These are phyloP conservation scores for Clupea harengus DNA, from an alignment of 2,113 vertebrate species.

Conservation along the genomic window DNA sequence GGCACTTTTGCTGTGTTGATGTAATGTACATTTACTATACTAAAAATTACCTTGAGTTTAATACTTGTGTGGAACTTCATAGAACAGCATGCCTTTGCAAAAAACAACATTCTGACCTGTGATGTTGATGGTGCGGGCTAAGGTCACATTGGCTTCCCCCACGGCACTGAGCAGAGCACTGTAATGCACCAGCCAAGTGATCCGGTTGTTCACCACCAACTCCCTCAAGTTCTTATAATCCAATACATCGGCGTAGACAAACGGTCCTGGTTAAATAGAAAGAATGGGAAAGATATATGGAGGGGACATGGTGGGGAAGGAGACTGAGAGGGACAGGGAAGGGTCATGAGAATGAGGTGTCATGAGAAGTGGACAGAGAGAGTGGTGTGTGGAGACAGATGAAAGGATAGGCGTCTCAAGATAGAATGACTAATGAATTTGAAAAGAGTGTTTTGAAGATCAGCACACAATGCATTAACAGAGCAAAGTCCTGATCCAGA, in stretches of 20 bases:
- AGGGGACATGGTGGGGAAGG: not conserved
- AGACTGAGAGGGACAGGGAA: not conserved
- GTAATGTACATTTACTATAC: not conserved
- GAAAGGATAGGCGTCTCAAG: not conserved
- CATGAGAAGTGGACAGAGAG: not conserved
- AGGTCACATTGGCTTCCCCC: constrained; percentile 71
- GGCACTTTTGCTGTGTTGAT: too few relatives aligned
- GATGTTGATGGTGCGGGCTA: constrained; percentile 76
- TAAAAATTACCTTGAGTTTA: not conserved
- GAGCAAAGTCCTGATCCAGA: not conserved
- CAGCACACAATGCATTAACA: not conserved
- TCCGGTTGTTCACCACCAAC: constrained; percentile 69
- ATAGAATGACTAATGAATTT: not conserved
- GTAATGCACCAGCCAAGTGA: constrained; percentile 76
- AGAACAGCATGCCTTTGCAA: not conserved
- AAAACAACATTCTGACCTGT: constrained; percentile 59
- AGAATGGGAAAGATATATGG: not conserved
- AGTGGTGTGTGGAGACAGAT: not conserved
- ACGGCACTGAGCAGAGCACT: constrained; percentile 73
- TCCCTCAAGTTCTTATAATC: constrained; percentile 73
- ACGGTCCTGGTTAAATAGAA: constrained; percentile 63
- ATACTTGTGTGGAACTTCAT: not conserved
- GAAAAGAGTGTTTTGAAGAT: not conserved
- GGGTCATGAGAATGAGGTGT: not conserved
- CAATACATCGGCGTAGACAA: constrained; percentile 74